A percentile compares a stretch with the other conserved stretches of the same genome.
Evolutionary conservation across 2,113 vertebrate genomes (phyloP).

Genomic region (Toxotes chatareus): DNA sequence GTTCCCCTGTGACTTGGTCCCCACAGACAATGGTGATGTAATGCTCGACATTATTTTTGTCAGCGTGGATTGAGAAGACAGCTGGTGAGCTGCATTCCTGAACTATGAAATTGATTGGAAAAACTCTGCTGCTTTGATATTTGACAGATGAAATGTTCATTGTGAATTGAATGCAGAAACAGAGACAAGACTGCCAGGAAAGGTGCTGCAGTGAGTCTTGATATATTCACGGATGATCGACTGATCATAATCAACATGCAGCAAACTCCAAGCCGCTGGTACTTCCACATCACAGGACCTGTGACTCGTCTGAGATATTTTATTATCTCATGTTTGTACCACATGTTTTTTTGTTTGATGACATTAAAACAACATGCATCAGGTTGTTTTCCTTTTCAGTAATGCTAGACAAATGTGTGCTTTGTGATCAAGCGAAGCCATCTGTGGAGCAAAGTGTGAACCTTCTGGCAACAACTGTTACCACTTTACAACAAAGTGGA

Average conservation of each 20-base stretch:
- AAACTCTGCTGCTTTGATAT: background rate
- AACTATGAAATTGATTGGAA: background rate
- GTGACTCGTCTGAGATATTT: too few species aligned
- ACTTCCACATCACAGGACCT: background rate
- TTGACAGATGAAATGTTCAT: background rate
- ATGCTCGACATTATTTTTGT: background rate
- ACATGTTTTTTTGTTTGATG: background rate
- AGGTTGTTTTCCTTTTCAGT: background rate
- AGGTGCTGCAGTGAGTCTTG: too few species aligned
- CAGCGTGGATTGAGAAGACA: background rate
- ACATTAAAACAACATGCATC: background rate
- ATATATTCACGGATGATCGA: background rate
- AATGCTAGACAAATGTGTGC: background rate
- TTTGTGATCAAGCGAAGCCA: conserved; percentile 2
- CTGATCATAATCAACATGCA: background rate
- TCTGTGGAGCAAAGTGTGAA: background rate
- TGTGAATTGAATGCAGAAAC: background rate
- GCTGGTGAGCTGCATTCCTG: background rate
- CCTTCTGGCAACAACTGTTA: background rate
- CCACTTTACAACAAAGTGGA: background rate
- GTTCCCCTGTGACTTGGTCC: background rate
- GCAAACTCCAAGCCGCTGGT: background rate
- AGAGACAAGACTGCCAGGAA: background rate
- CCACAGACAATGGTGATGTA: background rate
- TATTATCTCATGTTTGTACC: background rate